A percentile compares a stretch with the other conserved stretches of the same genome.
Conservation (phyloP, 64 coral and sea anemone genomes). For the Montipora cactus region DNA sequence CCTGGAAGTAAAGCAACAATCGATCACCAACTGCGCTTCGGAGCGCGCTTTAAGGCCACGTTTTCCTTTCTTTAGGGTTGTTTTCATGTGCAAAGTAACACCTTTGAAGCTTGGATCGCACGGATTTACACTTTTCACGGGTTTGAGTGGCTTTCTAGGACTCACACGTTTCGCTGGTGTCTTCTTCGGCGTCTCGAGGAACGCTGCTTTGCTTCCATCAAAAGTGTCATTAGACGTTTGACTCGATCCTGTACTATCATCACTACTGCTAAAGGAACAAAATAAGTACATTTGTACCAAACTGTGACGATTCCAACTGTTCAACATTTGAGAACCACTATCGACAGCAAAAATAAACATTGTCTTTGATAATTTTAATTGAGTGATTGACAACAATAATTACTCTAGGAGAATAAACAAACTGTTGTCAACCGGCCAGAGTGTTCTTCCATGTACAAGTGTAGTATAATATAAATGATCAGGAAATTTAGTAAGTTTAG, state of each 20-base stretch:
- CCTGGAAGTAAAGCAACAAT: constrained; percentile 90
- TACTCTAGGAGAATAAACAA: neutral
- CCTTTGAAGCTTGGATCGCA: constrained; percentile 92
- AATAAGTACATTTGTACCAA: constrained; percentile 38
- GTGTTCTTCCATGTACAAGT: neutral
- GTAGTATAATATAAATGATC: neutral
- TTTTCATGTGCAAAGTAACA: constrained; percentile 97
- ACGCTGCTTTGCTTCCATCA: constrained; percentile 51
- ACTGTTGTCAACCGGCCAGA: constrained; percentile 15
- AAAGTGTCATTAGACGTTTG: constrained; percentile 65
- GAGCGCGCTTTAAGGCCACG: constrained; percentile 56
- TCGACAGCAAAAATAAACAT: no score
- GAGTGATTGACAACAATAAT: constrained; percentile 52
- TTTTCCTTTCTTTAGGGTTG: constrained; percentile 77
- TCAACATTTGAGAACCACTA: neutral
- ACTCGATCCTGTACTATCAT: constrained; percentile 74
- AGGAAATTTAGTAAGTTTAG: neutral
- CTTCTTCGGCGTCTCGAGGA: constrained; percentile 82
- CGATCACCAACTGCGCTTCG: constrained; percentile 90
- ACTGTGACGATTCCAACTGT: neutral
- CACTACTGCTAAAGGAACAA: constrained; percentile 32
- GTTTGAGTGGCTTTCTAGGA: constrained; percentile 93
- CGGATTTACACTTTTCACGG: constrained; percentile 87
- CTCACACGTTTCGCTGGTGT: constrained; percentile 71
- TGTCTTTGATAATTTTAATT: no score